Evolutionary conservation across 2,797 vertebrate genomes (phyloP), one percentile per base, ranked within the genome.

Genomic region (Nyctibius grandis): DNA sequence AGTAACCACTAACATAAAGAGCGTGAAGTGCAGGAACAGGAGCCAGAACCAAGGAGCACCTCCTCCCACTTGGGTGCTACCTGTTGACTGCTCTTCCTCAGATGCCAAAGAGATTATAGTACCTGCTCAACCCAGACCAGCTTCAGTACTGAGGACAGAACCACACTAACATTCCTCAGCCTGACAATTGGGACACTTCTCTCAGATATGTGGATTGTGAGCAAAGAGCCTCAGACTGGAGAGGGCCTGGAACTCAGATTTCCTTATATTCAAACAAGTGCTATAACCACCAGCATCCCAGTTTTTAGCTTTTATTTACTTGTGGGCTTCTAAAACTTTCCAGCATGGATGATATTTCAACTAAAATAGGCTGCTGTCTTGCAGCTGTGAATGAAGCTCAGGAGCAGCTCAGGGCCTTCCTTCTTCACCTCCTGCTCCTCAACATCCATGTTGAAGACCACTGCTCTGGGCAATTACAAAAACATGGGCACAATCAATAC

Each of bases 81-180:
- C 51, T 67, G 53, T 12, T 51, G 31, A 38, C 44, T 51, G 51
- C 53, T 63, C 51, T 31, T 60, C 42, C 45, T 72, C 22, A 3
- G 38, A 12, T 21, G 6, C 33, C 38, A 53, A 8, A 38, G n/a
- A 26, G 38, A 54, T 0, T 1, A n/a, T 2, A 56, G 44, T 11
- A 25, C 40, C 57, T 54, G 73, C 73, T 81, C 67, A 84, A 64
- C 36, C 36, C 23, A 13, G 48, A 53, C 28, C 44, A 67, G 65
- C 38, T 51, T 42, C 81, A 64, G 64, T 5, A 48, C 22, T 12
- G 51, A 40, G 69, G 69, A 64, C 2, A 69, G 51, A 56, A 80
- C 17, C 23, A 57, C 57, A 61, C 57, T 8, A 36, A 36, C 29
- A 26, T 9, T 23, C 9, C 47, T 63, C 51, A 72, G 20, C 21